Percentiles rank a stretch among this genome's conserved stretches.
Conservation (phyloP, 2,797 vertebrate genomes). For the Sarcoramphus papa region DNA sequence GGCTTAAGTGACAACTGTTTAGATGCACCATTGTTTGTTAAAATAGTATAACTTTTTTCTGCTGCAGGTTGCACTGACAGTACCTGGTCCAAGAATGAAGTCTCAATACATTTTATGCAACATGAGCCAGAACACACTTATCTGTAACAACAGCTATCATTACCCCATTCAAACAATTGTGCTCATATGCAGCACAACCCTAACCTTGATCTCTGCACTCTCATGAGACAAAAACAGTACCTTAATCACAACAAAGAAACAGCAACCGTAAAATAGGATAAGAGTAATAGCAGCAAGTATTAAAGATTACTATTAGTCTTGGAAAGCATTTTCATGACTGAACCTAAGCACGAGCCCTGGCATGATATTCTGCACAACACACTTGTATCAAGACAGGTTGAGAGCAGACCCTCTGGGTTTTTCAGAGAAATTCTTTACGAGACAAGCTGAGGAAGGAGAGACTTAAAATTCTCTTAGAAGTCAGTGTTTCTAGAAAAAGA, state of each 20-base stretch:
- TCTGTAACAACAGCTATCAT: not conserved
- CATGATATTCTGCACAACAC: not conserved
- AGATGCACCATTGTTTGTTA: not conserved
- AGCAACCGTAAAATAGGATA: not conserved
- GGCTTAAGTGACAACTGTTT: not conserved
- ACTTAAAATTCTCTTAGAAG: not conserved
- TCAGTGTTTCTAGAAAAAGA: not conserved
- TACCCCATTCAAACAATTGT: not conserved
- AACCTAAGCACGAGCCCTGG: not conserved
- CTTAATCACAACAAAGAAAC: not conserved
- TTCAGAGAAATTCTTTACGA: not conserved
- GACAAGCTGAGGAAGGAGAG: not conserved
- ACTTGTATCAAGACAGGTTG: not conserved
- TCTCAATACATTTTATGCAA: not conserved
- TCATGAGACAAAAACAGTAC: not conserved
- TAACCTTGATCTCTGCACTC: not conserved
- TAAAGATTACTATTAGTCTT: not conserved
- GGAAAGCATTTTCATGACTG: not conserved
- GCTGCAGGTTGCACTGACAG: not conserved
- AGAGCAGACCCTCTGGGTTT: not conserved
- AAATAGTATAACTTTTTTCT: not conserved
- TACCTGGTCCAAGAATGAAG: not conserved
- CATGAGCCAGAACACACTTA: not conserved
- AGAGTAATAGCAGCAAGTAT: not conserved
- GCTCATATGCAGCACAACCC: not conserved